Evolutionary conservation across 2,797 vertebrate species (phyloP).

Genomic region (Mormyrops boulengeri): DNA sequence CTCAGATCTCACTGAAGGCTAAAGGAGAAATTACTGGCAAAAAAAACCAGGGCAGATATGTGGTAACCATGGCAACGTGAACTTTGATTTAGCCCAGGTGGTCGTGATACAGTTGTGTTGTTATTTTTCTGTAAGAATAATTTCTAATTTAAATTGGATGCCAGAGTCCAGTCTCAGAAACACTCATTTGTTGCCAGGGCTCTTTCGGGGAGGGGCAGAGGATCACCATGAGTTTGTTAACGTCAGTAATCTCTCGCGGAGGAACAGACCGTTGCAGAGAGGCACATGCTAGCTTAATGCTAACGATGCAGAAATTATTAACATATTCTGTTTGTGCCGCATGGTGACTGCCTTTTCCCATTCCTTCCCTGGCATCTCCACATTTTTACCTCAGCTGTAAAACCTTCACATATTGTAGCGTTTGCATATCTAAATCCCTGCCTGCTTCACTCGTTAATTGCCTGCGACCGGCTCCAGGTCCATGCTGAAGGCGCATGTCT

Average conservation of each 20-base stretch:
- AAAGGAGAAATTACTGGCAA: neutral
- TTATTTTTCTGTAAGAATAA: slow-evolving; percentile 11
- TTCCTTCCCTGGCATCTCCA: neutral
- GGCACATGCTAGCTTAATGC: neutral
- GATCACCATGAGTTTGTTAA: neutral
- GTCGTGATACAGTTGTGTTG: neutral
- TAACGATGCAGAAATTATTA: neutral
- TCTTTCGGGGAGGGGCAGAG: neutral
- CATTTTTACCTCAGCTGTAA: neutral
- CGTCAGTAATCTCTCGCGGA: neutral
- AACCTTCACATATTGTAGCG: neutral
- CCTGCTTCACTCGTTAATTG: neutral
- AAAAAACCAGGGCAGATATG: slow-evolving; percentile 24
- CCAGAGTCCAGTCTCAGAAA: neutral
- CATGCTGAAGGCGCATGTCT: neutral
- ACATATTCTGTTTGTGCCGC: neutral
- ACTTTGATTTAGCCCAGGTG: slow-evolving; percentile 34
- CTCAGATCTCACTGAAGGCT: neutral
- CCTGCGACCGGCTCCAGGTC: neutral
- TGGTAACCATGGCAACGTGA: slow-evolving; percentile 43
- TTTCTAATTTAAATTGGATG: slow-evolving; percentile 5
- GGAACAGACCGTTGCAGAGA: neutral
- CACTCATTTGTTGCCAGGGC: neutral
- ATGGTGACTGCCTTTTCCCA: neutral
- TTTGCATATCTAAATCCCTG: neutral